These are phyloP conservation scores for Centropus unirufus DNA, from an alignment of 2,113 vertebrate genomes.

Conservation along the genomic window DNA sequence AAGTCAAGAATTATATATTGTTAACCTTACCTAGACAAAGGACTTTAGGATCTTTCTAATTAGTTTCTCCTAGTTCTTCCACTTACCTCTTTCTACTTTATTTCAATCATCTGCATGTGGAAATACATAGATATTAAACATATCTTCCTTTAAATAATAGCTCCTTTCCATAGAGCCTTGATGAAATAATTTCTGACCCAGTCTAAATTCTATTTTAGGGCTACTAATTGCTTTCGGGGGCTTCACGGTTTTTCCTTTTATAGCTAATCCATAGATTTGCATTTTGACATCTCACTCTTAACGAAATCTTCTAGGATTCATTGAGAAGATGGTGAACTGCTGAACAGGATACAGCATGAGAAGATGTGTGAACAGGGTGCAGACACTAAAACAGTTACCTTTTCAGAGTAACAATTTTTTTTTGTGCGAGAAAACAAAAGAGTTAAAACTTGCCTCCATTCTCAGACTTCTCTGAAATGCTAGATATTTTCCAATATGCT, in stretches of 20 bases:
- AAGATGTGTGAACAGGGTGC: neutral
- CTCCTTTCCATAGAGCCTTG: neutral
- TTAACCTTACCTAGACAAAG: neutral
- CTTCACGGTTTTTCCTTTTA: neutral
- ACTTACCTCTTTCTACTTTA: neutral
- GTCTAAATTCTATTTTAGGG: neutral
- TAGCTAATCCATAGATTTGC: neutral
- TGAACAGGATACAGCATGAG: neutral
- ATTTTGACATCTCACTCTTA: neutral
- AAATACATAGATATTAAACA: neutral
- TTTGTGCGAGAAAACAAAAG: neutral
- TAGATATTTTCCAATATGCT: constrained; percentile 92
- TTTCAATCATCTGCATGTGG: neutral
- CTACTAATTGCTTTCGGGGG: neutral
- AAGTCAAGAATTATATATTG: neutral
- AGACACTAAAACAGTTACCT: neutral
- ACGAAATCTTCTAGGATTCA: neutral
- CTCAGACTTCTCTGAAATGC: constrained; percentile 95
- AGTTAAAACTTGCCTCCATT: constrained; percentile 86
- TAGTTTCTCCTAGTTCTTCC: neutral
- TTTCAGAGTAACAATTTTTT: neutral
- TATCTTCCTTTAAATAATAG: neutral
- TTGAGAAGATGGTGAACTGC: neutral
- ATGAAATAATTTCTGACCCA: neutral
- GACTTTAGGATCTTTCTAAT: neutral